Evolutionary conservation across 2,113 vertebrate genomes (phyloP).

Genomic region (Terrapene triunguis): DNA sequence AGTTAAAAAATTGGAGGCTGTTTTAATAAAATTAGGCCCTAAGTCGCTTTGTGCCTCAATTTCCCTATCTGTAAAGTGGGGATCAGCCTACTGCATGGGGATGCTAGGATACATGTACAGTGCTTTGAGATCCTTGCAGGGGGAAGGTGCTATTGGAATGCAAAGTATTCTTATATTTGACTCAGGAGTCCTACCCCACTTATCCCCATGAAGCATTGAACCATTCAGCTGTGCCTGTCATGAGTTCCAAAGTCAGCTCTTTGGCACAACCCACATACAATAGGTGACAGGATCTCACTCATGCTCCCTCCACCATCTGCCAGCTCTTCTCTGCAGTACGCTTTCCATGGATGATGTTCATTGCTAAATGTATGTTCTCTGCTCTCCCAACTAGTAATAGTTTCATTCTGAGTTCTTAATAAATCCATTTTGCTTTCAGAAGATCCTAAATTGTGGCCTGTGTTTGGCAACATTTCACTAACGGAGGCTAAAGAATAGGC

Average conservation of each 20-base stretch:
- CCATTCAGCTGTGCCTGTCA: not conserved
- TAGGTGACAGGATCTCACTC: not conserved
- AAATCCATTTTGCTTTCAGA: too few species aligned
- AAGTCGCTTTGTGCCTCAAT: not conserved
- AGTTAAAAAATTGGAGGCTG: not conserved
- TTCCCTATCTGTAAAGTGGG: not conserved
- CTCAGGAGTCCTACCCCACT: not conserved
- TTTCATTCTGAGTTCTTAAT: not conserved
- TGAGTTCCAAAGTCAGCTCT: not conserved
- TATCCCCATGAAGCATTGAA: not conserved
- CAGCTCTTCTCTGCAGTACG: not conserved
- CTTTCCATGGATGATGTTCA: not conserved
- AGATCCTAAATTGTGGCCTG: not conserved
- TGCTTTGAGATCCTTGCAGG: not conserved
- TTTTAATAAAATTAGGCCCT: not conserved
- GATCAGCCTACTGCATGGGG: not conserved
- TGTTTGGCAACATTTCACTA: not conserved
- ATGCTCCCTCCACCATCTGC: not conserved
- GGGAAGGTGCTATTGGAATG: not conserved
- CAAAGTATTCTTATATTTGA: not conserved
- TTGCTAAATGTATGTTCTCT: not conserved
- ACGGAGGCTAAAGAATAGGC: not conserved
- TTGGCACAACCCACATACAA: not conserved
- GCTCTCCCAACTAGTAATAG: not conserved
- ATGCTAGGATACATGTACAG: not conserved